Evolutionary conservation across 1,140 invertebrate species (phyloP).

Genomic region (Drosophila orosa): DNA sequence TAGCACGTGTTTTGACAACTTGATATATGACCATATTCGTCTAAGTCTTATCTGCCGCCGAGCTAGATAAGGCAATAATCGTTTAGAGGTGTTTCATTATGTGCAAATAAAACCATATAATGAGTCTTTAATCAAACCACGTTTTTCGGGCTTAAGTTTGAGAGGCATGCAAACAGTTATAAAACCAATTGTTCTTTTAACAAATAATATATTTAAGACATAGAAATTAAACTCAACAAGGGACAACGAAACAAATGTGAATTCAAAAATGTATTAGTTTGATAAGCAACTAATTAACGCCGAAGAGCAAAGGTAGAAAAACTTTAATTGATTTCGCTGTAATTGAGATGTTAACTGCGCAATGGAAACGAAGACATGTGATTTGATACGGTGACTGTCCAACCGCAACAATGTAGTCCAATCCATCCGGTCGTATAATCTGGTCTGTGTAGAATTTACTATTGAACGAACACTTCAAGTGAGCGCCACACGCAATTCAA

Average conservation of each 20-base stretch:
- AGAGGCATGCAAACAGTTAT: constrained; percentile 2
- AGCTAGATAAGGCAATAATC: constrained; percentile 15
- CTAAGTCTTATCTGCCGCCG: constrained; percentile 13
- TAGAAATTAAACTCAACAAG: not conserved
- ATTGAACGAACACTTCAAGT: not conserved
- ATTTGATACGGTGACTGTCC: constrained; percentile 22
- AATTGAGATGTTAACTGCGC: constrained; percentile 49
- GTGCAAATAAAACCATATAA: constrained; percentile 8
- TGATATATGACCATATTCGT: constrained; percentile 13
- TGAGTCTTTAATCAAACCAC: constrained; percentile 7
- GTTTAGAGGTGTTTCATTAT: constrained; percentile 1
- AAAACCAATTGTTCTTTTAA: not conserved
- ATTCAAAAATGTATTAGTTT: not conserved
- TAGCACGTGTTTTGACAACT: constrained; percentile 5
- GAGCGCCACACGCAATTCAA: constrained; percentile 21
- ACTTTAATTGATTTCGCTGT: constrained; percentile 6
- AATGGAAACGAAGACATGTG: constrained; percentile 47
- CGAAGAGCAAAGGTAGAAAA: not conserved
- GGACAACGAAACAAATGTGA: not conserved
- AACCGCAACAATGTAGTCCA: constrained; percentile 34
- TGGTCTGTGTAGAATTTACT: not conserved
- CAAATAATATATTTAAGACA: not conserved
- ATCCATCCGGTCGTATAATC: constrained; percentile 12
- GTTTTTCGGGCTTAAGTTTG: not conserved
- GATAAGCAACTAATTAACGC: not conserved